These are phyloP conservation scores for Linyphia triangularis DNA, from an alignment of 2,888 invertebrate genomes.

Conservation along the genomic window DNA sequence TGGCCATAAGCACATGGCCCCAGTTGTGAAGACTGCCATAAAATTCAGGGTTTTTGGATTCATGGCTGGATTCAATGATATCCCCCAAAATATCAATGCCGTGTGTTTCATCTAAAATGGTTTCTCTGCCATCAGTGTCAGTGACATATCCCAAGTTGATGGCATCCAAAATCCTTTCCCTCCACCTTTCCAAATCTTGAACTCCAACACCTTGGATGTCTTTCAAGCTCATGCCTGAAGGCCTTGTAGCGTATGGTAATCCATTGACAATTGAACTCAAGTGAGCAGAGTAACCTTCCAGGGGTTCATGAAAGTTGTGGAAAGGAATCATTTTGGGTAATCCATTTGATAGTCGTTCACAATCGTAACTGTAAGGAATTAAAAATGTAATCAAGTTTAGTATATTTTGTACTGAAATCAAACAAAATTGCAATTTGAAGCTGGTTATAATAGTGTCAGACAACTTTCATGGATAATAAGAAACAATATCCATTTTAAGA, in stretches of 20 bases:
- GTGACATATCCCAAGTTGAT: constrained; percentile 84
- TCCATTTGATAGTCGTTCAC: constrained; percentile 87
- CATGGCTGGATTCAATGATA: constrained; percentile 85
- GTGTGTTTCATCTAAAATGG: constrained; percentile 84
- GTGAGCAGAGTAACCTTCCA: constrained; percentile 71
- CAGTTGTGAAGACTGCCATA: constrained; percentile 89
- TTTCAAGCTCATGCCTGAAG: constrained; percentile 72
- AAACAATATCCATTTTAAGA: too few species aligned
- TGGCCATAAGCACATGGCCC: constrained; percentile 89
- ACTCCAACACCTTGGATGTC: constrained; percentile 64
- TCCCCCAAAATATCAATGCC: constrained; percentile 91
- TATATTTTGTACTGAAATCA: too few species aligned
- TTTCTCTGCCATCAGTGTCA: constrained; percentile 82
- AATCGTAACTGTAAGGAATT: constrained; percentile 82
- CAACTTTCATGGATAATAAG: too few species aligned
- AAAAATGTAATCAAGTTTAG: background rate
- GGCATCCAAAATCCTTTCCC: constrained; percentile 86
- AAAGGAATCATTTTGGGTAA: constrained; percentile 85
- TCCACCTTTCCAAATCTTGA: constrained; percentile 85
- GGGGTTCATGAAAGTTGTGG: constrained; percentile 78
- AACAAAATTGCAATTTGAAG: too few species aligned
- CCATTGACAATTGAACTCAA: constrained; percentile 64
- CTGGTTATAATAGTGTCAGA: too few species aligned
- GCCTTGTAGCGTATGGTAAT: constrained; percentile 76
- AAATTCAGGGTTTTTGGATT: constrained; percentile 75